Base-by-base conservation (phyloP, 2,113 vertebrate species). In the Nymphicus hollandicus region DNA sequence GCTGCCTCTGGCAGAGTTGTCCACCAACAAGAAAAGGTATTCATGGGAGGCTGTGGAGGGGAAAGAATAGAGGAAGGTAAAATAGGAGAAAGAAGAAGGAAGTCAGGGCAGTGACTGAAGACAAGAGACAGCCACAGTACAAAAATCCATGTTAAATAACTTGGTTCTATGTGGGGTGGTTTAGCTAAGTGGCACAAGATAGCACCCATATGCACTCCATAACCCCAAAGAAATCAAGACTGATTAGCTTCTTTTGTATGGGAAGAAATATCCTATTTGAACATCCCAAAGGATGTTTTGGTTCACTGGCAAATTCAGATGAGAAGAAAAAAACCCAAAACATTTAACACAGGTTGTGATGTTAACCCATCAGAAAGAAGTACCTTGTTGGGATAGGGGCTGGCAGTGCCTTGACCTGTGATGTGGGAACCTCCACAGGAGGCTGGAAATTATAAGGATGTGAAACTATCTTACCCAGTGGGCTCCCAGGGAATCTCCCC, bases 401-500 rank as follows among this genome's bases (percentile, higher is more conserved):
- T 56, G 13, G 76, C 29, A 27, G 22, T 19, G 56, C 18, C 60
- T 29, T 16, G 16, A 66, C 58, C 37, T 37, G 23, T 17, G 47
- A 52, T 17, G 31, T 2, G 44, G 1, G 33, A 39, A 17, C 53
- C 81, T 43, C 86, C 39, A 61, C 47, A 94, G 56, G 29, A 46
- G 11, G 24, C 19, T n/a, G 60, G 66, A 35, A 25, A 2, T 5
- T 7, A 9, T 46, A 28, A 8, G 37, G 22, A 61, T 7, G 44
- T 17, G 47, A 39, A 39, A 11, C 24, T 33, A 5, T 9, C 63
- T 11, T 7, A 20, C 18, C 7, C 68, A 41, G 37, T 0, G 0
- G 0, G 0, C 25, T 58, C 47, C 2, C 0, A 0, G 43, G 41
- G 35, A 6, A 29, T 28, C 80, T 35, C 33, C 35, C 28, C 44